Evolutionary conservation across 2,113 vertebrate species (phyloP), one percentile per base, ranked within the genome.

Genomic region (Epinephelus lanceolatus): DNA sequence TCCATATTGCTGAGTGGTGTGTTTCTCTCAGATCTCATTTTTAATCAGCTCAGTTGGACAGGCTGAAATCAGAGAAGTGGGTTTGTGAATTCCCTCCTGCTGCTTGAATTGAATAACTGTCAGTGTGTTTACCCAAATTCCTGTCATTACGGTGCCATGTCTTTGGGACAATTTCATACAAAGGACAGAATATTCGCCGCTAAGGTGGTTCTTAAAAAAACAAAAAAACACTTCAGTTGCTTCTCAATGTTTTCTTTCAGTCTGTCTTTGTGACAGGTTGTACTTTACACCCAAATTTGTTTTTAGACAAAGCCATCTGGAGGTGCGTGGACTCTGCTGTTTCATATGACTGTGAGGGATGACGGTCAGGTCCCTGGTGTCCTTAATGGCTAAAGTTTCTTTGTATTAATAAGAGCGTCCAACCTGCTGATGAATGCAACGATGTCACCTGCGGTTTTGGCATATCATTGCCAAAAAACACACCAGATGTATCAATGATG

Each of bases 251-350:
- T 63, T 45, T 55, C 55, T 76, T 79, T 83, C 70, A 61, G 25
- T 21, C 27, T 84, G 40, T 81, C n/a, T 71, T 56, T 0, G 5
- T 86, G 79, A 85, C 78, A 83, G 84, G 40, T 30, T 21, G 12
- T 71, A 37, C 57, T 88, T 30, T 63, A 25, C 45, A 57, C 30
- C n/a, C 81, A 85, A 51, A 81, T 77, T 52, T 56, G 51, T 71
- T 84, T 83, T 81, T 19, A 42, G 66, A 71, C 71, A 15, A 85
- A 86, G 81, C 86, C 80, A 83, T 85, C 86, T 88, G 83, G 76
- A 85, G 73, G 37, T 57, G 25, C 6, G 40, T 74, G 74, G 82
- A 78, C 76, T 63, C 67, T 77, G 85, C 75, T 21, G 82, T 76
- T 85, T 80, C 23, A 33, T 27, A 13, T 56, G 83, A 60, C 66